phyloP scores from a whole-genome alignment of 1,140 invertebrate genomes.

The Chironomus striatipennis region DNA sequence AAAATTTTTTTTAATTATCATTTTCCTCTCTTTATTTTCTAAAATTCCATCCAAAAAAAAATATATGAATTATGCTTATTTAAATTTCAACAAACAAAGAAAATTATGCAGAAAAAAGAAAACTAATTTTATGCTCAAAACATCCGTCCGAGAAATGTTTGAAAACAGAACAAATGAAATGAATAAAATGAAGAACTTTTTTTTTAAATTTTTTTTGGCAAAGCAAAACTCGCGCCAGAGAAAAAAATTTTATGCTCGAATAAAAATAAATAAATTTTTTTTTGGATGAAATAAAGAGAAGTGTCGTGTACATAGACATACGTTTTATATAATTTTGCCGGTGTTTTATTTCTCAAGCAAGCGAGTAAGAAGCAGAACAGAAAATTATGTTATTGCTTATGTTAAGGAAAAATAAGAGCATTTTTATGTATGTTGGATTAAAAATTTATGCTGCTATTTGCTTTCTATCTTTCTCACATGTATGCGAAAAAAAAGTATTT shows the following conservation, averaged over 20 bases:
- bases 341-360: neutral
- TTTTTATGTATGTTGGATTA: neutral
- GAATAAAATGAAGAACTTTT: neutral
- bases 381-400: neutral
- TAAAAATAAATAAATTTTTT: neutral
- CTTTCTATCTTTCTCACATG: too few species aligned
- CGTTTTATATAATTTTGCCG: neutral
- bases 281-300: neutral
- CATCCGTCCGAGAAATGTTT: neutral
- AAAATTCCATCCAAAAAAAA: too few species aligned
- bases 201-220: neutral
- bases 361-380: neutral
- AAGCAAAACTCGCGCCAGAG: neutral
- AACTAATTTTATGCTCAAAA: slow-evolving; percentile 14
- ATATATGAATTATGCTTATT: neutral
- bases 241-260: neutral
- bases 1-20: too few species aligned
- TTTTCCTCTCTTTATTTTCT: too few species aligned
- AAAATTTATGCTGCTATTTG: neutral
- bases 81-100: neutral
- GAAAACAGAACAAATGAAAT: neutral
- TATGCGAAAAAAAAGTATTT: too few species aligned
- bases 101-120: slow-evolving; percentile 5
- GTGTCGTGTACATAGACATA: neutral
- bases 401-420: neutral